phyloP scores from a whole-genome alignment of 2,113 vertebrate genomes.

The Xenopus borealis region DNA sequence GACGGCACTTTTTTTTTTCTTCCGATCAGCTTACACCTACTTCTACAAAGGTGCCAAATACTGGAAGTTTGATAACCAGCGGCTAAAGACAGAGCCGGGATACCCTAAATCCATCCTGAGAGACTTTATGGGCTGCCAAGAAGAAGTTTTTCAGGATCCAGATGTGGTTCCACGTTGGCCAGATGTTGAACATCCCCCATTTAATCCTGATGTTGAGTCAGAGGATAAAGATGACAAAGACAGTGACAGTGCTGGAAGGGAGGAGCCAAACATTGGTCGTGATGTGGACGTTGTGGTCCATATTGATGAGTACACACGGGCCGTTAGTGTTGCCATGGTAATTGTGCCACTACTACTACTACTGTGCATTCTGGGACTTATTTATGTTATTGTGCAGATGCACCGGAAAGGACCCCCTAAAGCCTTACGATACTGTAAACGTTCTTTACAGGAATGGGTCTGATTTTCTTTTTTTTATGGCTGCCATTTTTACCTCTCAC shows the following conservation, averaged over 20 bases:
- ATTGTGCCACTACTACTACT: conserved; percentile 86
- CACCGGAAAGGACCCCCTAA: conserved; percentile 89
- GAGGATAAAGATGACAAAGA: conserved; percentile 40
- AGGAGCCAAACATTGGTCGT: conserved; percentile 53
- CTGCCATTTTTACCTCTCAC: conserved; percentile 48
- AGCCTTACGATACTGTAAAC: conserved; percentile 92
- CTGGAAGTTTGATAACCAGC: conserved; percentile 97
- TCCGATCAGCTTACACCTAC: conserved; percentile 80
- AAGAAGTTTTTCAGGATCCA: conserved; percentile 66
- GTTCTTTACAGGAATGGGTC: conserved; percentile 96
- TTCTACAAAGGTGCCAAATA: conserved; percentile 95
- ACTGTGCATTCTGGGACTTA: conserved; percentile 85
- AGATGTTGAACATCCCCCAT: conserved; percentile 70
- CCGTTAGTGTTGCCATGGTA: conserved; percentile 88
- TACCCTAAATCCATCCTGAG: conserved; percentile 93
- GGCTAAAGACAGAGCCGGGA: conserved; percentile 88
- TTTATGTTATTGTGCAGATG: conserved; percentile 88
- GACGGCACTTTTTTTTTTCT: too few species aligned
- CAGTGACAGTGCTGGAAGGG: background rate
- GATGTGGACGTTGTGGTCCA: conserved; percentile 91
- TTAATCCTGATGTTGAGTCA: conserved; percentile 69
- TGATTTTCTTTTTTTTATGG: conserved; percentile 59
- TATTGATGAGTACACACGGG: conserved; percentile 83
- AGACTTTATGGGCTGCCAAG: conserved; percentile 95
- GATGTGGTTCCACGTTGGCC: conserved; percentile 69